Conservation (phyloP, 2,797 vertebrate genomes). For the Tinamus major region DNA sequence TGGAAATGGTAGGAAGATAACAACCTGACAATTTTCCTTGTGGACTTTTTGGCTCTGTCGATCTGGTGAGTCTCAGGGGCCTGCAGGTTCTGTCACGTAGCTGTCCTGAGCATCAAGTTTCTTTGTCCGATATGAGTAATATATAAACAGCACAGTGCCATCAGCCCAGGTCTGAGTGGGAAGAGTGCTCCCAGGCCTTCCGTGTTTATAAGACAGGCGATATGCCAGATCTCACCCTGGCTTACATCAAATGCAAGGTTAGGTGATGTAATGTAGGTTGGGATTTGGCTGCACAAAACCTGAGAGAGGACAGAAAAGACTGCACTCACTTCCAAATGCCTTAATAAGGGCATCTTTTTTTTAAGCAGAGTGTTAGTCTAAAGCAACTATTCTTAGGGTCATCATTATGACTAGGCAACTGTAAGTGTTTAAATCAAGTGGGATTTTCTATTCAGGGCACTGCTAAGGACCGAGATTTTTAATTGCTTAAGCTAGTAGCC, state of each 20-base stretch:
- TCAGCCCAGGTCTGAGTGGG: background rate
- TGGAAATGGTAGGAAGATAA: background rate
- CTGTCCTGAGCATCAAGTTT: background rate
- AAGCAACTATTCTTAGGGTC: slow-evolving; percentile 44
- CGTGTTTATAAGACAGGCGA: slow-evolving; percentile 46
- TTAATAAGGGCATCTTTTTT: slow-evolving; percentile 74
- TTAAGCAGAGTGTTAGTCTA: slow-evolving; percentile 9
- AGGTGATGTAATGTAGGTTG: slow-evolving; percentile 34
- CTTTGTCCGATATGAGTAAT: slow-evolving; percentile 12
- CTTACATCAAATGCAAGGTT: slow-evolving; percentile 52
- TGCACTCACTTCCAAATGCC: slow-evolving; percentile 49
- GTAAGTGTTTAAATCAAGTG: slow-evolving; percentile 54
- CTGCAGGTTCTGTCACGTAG: background rate
- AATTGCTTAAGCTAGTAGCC: slow-evolving; percentile 36
- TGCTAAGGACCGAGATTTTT: slow-evolving; percentile 13
- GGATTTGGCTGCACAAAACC: slow-evolving; percentile 44
- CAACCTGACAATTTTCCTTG: background rate
- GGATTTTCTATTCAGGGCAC: slow-evolving; percentile 51
- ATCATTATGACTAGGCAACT: slow-evolving; percentile 66
- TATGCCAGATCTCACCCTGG: slow-evolving; percentile 59
- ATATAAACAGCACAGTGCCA: background rate
- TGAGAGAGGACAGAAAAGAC: slow-evolving; percentile 47
- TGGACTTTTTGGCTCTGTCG: background rate
- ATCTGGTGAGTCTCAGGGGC: background rate
- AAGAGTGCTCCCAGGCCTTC: background rate